Percentiles rank a stretch among this genome's conserved stretches.
Conservation (phyloP, 2,888 invertebrate genomes). For the Monochamus alternatus region DNA sequence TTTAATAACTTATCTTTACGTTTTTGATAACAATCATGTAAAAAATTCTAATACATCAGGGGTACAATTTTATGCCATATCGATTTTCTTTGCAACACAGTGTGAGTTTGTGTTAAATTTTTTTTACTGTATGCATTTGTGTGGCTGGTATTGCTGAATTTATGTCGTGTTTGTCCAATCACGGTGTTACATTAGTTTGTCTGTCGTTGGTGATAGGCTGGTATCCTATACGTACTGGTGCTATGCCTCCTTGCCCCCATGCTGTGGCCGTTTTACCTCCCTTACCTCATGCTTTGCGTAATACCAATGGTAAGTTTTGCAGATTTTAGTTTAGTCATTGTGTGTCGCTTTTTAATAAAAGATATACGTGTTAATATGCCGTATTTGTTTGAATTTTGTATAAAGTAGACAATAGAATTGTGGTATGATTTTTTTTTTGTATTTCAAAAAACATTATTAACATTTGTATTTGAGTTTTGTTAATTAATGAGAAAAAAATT, state of each 20-base stretch:
- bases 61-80: too few relatives aligned
- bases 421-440: too few relatives aligned
- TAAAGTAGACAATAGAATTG: background rate
- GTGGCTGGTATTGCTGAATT: constrained; percentile 23
- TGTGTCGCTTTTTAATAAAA: constrained; percentile 30
- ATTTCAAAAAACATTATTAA: too few relatives aligned
- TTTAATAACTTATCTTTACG: too few relatives aligned
- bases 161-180: constrained; percentile 42
- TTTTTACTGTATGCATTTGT: constrained; percentile 11
- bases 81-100: too few relatives aligned
- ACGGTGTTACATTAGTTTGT: constrained; percentile 53
- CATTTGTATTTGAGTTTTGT: too few relatives aligned
- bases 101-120: background rate
- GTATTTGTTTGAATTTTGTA: background rate
- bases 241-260: constrained; percentile 73
- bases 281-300: constrained; percentile 71
- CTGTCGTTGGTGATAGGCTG: constrained; percentile 68
- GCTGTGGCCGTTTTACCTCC: constrained; percentile 78
- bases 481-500: too few relatives aligned
- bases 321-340: constrained; percentile 43
- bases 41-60: too few relatives aligned
- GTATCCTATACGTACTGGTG: constrained; percentile 67
- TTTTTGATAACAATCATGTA: too few relatives aligned
- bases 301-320: constrained; percentile 65
- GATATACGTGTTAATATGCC: background rate